A percentile compares a stretch with the other conserved stretches of the same genome.
These are phyloP conservation scores for Epirrita christyi DNA, from an alignment of 2,888 invertebrate genomes.

Conservation along the genomic window DNA sequence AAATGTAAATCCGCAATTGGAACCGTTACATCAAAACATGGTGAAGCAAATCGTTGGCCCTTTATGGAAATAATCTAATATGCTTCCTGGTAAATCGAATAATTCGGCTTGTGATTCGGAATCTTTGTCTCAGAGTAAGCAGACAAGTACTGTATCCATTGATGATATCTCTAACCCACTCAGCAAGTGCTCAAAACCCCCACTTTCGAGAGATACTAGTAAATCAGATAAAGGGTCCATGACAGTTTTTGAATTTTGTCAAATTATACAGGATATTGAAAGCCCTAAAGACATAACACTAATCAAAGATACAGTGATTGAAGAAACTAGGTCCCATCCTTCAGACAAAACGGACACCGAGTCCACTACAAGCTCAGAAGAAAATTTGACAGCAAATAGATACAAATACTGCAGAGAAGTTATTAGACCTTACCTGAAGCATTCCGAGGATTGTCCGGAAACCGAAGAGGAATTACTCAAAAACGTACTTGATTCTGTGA, in stretches of 20 bases:
- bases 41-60: not conserved
- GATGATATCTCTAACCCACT: constrained; percentile 8
- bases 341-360: not conserved
- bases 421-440: constrained; percentile 51
- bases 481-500: constrained; percentile 40
- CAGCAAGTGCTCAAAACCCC: constrained; percentile 24
- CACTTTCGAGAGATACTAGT: constrained; percentile 31
- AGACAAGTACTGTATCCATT: constrained; percentile 40
- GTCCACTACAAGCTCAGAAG: constrained; percentile 18
- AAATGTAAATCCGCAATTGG: constrained; percentile 13
- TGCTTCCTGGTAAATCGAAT: constrained; percentile 47
- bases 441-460: constrained; percentile 41
- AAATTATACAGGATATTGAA: constrained; percentile 47
- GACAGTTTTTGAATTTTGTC: constrained; percentile 48
- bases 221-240: constrained; percentile 39
- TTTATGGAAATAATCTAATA: constrained; percentile 41
- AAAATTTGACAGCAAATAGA: constrained; percentile 39
- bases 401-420: constrained; percentile 58
- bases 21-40: not conserved
- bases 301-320: constrained; percentile 48
- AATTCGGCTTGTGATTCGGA: constrained; percentile 37
- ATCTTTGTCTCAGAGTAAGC: constrained; percentile 51
- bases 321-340: constrained; percentile 42
- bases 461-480: constrained; percentile 46
- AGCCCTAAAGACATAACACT: constrained; percentile 43